Conservation (phyloP, 2,797 vertebrate species). For the Microcaecilia unicolor region DNA sequence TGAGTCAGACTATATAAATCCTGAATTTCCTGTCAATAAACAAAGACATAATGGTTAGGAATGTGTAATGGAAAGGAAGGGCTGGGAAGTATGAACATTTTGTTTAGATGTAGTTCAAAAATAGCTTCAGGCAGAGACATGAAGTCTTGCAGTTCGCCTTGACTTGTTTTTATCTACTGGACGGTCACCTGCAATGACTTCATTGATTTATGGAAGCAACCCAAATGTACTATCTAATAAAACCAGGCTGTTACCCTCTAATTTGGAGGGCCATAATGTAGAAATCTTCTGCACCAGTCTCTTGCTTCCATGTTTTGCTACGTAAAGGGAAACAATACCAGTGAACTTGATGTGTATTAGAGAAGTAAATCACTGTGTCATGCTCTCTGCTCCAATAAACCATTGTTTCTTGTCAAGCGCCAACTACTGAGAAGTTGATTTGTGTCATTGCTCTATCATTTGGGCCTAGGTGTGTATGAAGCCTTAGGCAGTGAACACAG, state of each 20-base stretch:
- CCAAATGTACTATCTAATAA: constrained; percentile 43
- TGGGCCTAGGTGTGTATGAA: constrained; percentile 4
- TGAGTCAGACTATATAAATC: constrained; percentile 34
- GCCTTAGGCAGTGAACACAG: constrained; percentile 30
- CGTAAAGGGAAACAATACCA: constrained; percentile 47
- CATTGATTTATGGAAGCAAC: constrained; percentile 44
- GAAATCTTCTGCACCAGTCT: constrained; percentile 31
- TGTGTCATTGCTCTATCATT: constrained; percentile 47
- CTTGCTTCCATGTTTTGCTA: constrained; percentile 45
- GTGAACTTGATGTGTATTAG: constrained; percentile 46
- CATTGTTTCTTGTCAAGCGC: constrained; percentile 35
- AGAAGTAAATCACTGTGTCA: constrained; percentile 52
- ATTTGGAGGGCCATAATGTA: constrained; percentile 41
- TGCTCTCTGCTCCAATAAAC: constrained; percentile 46
- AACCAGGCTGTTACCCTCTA: constrained; percentile 51
- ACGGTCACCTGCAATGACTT: constrained; percentile 33
- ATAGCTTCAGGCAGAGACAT: constrained; percentile 33
- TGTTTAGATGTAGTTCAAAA: constrained; percentile 32
- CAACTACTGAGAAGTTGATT: constrained; percentile 42
- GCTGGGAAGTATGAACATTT: constrained; percentile 33
- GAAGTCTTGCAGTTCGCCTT: constrained; percentile 34
- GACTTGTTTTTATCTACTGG: constrained; percentile 37
- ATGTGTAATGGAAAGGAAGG: constrained; percentile 19
- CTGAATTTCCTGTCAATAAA: constrained; percentile 37
- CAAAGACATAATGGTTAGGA: constrained; percentile 21